These are phyloP conservation scores for Porites divaricata DNA, from an alignment of 92 coral and sea anemone species.

Conservation along the genomic window DNA sequence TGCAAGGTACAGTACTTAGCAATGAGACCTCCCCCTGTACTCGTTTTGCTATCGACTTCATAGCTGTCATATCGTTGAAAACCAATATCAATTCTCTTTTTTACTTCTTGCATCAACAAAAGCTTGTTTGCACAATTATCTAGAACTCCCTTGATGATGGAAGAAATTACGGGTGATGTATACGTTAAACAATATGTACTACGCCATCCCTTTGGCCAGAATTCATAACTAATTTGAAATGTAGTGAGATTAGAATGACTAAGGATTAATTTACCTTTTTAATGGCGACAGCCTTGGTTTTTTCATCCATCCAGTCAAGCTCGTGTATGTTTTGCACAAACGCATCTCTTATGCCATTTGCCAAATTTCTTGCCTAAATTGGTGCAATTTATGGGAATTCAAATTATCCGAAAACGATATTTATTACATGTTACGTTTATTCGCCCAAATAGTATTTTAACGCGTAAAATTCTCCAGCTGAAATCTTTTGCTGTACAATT, in stretches of 20 bases:
- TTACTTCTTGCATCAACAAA: not conserved
- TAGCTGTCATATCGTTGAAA: not conserved
- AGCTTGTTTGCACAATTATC: not conserved
- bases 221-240: no score
- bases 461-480: no score
- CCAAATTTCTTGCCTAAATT: conserved; percentile 73
- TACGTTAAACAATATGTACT: no score
- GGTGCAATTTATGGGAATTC: not conserved
- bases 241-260: no score
- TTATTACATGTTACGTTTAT: no score
- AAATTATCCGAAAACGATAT: not conserved
- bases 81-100: not conserved
- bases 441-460: no score
- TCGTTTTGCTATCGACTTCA: no score
- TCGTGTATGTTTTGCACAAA: conserved; percentile 65
- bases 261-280: conserved; percentile 62
- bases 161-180: no score
- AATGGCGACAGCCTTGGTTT: conserved; percentile 66
- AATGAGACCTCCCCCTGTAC: no score
- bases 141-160: not conserved
- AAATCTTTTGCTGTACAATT: no score
- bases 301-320: conserved; percentile 88
- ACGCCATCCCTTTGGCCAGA: no score
- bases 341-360: conserved; percentile 63
- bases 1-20: not conserved